Evolutionary conservation across 2,888 invertebrate species (phyloP), one percentile per base, ranked within the genome.

Genomic region (Pycnomerus fuliginosus): DNA sequence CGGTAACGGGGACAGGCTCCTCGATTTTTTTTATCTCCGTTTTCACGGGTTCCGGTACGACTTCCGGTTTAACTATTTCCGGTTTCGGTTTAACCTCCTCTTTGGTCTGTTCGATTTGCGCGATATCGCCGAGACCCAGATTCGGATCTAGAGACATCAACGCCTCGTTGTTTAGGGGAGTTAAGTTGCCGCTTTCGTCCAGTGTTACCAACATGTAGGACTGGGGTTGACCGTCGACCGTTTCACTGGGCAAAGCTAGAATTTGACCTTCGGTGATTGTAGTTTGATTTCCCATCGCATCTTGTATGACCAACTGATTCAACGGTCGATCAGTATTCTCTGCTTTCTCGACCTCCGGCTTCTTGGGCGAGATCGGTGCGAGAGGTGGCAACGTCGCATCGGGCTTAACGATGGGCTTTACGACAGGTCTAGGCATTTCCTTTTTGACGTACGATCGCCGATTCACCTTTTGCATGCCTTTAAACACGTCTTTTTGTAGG

Each of bases 121-220:
- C 57, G 14, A 78, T 74, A 44, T 74, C 74, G 2, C 72, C 74
- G n/a, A 60, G 44, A 24, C 70, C 72, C 16, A 78, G 61, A 56
- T 73, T 76, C 1, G 77, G 76, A 64, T 78, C 77, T 25, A 77
- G 58, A 0, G 76, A 74, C 71, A 84, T 77, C 28, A 85, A 68
- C 2, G 84, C 79, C 44, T 83, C 83, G 58, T 85, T 84, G 64
- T 87, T 86, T 24, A 88, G 76, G 0, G 86, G 85, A 12, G 83
- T 83, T 38, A 84, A 77, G 29, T 82, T 82, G 27, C 86, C 83
- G 39, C 81, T 79, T 53, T 85, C 84, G 56, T 84, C 84, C n/a
- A 85, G 74, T 1, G 81, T 76, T 48, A 88, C 84, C 17, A 88
- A 74, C 65, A 85, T 84, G 64, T 86, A 87, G 1, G 83, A 82